phyloP scores from a whole-genome alignment of 2,113 vertebrate genomes.

The Dipodomys stephensi region DNA sequence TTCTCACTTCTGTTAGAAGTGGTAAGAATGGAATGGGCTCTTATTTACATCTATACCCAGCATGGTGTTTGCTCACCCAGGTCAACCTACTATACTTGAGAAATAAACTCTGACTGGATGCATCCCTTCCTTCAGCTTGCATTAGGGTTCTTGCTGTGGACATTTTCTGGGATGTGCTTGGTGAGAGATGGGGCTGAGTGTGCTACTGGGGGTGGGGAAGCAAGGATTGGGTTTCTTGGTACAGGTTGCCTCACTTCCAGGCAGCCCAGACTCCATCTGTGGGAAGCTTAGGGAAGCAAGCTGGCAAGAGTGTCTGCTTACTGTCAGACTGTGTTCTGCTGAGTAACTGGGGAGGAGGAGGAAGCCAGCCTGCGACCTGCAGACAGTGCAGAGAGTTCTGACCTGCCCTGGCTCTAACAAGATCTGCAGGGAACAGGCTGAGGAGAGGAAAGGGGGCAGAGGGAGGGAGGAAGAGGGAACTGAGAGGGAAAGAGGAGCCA shows the following conservation, averaged over 20 bases:
- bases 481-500: conserved; percentile 19
- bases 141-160: not conserved
- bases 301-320: not conserved
- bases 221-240: not conserved
- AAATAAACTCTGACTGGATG: accelerated
- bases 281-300: not conserved
- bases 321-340: not conserved
- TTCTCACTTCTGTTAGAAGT: not conserved
- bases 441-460: not conserved
- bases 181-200: not conserved
- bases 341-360: not conserved
- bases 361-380: not conserved
- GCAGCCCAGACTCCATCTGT: not conserved
- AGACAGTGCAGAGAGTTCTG: not conserved
- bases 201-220: not conserved
- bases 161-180: not conserved
- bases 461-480: not conserved
- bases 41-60: not conserved
- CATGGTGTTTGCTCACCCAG: not conserved
- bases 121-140: not conserved
- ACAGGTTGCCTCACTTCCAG: not conserved
- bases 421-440: too few relatives aligned
- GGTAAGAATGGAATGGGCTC: accelerated
- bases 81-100: not conserved
- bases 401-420: accelerated